These are phyloP conservation scores for Endotricha flammealis DNA, from an alignment of 2,888 invertebrate genomes.

Conservation along the genomic window DNA sequence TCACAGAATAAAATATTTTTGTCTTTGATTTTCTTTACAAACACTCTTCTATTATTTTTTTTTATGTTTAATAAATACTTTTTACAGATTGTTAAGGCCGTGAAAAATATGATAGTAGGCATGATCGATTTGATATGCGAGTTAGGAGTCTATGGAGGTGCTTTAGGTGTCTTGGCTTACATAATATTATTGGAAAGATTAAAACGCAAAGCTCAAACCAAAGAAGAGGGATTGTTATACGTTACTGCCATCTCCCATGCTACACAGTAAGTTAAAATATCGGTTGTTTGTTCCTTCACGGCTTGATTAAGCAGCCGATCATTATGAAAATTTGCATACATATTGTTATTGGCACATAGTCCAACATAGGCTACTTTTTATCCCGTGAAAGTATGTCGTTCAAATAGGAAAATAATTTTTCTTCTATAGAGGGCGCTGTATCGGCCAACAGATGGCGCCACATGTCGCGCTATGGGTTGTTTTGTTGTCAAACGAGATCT, in stretches of 20 bases:
- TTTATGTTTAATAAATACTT: background rate
- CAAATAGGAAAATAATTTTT: too few species aligned
- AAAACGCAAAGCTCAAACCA: constrained; percentile 55
- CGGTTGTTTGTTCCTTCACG: too few species aligned
- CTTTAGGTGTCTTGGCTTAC: constrained; percentile 77
- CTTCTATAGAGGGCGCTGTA: too few species aligned
- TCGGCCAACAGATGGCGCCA: too few species aligned
- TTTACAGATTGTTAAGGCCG: constrained; percentile 56
- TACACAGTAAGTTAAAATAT: constrained; percentile 41
- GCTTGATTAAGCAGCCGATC: too few species aligned
- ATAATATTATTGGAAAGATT: constrained; percentile 81
- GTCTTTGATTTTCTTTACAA: constrained; percentile 1
- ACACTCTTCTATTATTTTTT: background rate
- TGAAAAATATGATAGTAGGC: constrained; percentile 66
- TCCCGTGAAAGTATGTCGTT: too few species aligned
- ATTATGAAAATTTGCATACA: too few species aligned
- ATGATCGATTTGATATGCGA: constrained; percentile 70
- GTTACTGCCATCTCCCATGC: constrained; percentile 37
- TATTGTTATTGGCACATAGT: too few species aligned
- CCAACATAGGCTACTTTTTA: too few species aligned
- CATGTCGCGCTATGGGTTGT: too few species aligned
- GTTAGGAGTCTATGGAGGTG: constrained; percentile 79
- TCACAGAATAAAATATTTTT: too few species aligned
- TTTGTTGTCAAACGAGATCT: too few species aligned
- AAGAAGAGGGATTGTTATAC: constrained; percentile 54